phyloP scores from a whole-genome alignment of 2,113 vertebrate species.

The Redunca redunca region DNA sequence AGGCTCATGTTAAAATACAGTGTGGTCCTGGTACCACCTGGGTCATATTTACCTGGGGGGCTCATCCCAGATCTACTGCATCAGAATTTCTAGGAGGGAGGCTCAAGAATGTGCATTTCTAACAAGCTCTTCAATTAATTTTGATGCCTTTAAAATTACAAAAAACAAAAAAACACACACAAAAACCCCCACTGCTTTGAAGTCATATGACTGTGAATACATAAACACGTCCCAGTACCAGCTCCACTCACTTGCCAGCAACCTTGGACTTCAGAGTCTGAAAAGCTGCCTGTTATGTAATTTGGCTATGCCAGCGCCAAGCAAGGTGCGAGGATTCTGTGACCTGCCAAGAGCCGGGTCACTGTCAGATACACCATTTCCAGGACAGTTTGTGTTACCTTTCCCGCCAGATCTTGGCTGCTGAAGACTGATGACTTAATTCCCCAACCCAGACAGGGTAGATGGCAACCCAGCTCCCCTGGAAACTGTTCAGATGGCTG shows the following conservation, averaged over 20 bases:
- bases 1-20: not conserved
- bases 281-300: slow-evolving; percentile 43
- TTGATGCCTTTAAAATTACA: not conserved
- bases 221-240: not conserved
- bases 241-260: not conserved
- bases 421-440: slow-evolving; percentile 59
- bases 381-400: not conserved
- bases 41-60: not conserved
- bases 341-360: not conserved
- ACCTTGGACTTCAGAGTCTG: slow-evolving; percentile 45
- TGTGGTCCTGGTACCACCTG: not conserved
- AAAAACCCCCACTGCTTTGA: not conserved
- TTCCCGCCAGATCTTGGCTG: slow-evolving; percentile 34
- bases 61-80: not conserved
- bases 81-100: not conserved
- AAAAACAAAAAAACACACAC: not conserved
- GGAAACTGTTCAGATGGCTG: slow-evolving; percentile 50
- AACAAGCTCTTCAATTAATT: not conserved
- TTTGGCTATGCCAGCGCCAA: not conserved
- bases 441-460: not conserved
- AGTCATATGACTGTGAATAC: not conserved
- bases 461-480: slow-evolving; percentile 26
- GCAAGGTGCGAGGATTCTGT: not conserved
- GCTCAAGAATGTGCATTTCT: not conserved
- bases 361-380: not conserved